Conservation (phyloP, 2,797 vertebrate genomes). For the Pterois miles region DNA sequence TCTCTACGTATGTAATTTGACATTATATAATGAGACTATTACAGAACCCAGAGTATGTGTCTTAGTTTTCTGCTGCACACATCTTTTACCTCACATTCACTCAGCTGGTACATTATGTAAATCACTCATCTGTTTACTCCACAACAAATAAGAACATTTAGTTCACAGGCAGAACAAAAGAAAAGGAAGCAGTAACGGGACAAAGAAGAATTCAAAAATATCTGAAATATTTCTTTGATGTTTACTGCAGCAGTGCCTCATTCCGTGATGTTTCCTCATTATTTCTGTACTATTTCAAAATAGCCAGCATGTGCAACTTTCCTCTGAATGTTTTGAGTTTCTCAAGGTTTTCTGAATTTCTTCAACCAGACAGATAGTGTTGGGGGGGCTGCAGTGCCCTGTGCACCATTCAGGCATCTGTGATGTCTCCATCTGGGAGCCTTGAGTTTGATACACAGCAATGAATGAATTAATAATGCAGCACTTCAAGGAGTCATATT, state of each 20-base stretch:
- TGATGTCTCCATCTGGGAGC: not conserved
- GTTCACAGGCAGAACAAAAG: constrained; percentile 26
- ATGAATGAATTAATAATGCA: constrained; percentile 6
- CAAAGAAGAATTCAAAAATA: constrained; percentile 4
- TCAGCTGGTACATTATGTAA: constrained; percentile 32
- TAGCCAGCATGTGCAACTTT: not conserved
- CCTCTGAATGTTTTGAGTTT: not conserved
- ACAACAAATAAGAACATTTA: constrained; percentile 24
- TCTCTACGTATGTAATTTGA: not conserved
- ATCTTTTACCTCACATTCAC: not conserved
- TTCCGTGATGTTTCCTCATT: not conserved
- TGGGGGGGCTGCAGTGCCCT: not conserved
- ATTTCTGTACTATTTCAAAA: constrained; percentile 21
- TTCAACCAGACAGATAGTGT: not conserved
- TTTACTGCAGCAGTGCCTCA: not conserved
- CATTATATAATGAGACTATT: not conserved
- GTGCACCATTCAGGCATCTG: not conserved
- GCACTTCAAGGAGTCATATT: not conserved
- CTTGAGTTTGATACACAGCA: not conserved
- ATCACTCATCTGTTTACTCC: constrained; percentile 23
- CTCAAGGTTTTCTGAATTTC: not conserved
- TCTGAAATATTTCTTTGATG: constrained; percentile 32
- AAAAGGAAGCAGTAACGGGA: not conserved
- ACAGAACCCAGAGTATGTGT: not conserved
- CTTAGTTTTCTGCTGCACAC: not conserved